Evolutionary conservation across 2,888 invertebrate genomes (phyloP), one percentile per base, ranked within the genome.

Genomic region (Electrophaes corylata): DNA sequence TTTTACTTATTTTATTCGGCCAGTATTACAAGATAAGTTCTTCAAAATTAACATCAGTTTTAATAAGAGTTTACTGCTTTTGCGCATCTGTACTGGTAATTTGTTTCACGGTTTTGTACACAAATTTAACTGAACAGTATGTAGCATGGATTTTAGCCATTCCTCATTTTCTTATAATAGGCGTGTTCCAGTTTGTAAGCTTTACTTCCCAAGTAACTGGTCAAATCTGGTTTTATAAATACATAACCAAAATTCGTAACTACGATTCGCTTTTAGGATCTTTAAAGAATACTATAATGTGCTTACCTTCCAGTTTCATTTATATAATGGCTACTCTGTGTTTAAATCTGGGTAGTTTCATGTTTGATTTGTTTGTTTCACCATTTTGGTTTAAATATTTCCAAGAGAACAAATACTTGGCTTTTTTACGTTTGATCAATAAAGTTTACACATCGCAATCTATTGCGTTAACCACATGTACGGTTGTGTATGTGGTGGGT

Each of bases 231-330:
- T 18, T 45, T 19, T 45, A n/a, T 11, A 45, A 31, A 1, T 45
- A 16, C 16, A 18, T 16, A 18, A 18, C 18, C 5, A 19, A 16
- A 11, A 31, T 45, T 3, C 19, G 18, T 4, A 45, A 18, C 10
- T 45, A n/a, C 3, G 45, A 45, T 33, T 45, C 31, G n/a, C 18
- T 45, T 1, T 31, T 45, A 31, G 31, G 31, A 11, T 29, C 31
- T 18, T 2, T 6, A 19, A 45, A 18, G 2, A 45, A n/a, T n/a
- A n/a, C n/a, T 20, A 19, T 39, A 1, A 20, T 31, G 19, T 10
- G 12, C n/a, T 4, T 16, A n/a, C 11, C 18, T 2, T n/a, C 4
- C 1, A n/a, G 6, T 10, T 18, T 1, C 0, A n/a, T 31, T 1
- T 4, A 40, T 0, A 11, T 40, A 2, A 1, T 31, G 11, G 1